Evolutionary conservation across 1,140 invertebrate species (phyloP), one percentile per base, ranked within the genome.

Genomic region (Ceratina australensis): DNA sequence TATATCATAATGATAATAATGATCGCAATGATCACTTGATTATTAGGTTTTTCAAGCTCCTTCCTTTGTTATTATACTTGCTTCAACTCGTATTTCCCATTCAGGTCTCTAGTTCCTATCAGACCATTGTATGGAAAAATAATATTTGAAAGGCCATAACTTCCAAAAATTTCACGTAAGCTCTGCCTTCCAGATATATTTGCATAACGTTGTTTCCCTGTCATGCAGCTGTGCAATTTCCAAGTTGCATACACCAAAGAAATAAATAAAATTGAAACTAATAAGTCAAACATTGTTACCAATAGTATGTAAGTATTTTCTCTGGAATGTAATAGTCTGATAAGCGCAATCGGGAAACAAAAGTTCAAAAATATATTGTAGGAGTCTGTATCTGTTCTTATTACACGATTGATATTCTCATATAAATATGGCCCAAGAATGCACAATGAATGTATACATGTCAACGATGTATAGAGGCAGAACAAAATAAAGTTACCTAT

Each of bases 401-500:
- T 69, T 28, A 83, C 66, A 56, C 85, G 79, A 66, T 69, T 78
- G n/a, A 89, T 78, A 66, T 86, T 84, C 2, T 88, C 81, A 33
- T 90, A 89, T 54, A 90, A 77, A 69, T 84, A 86, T 22, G 87
- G 83, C 0, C 83, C 88, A 10, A 89, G 33, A 5, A 60, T 67
- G 3, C 72, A 85, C 8, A 89, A 63, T 7, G 89, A 85, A 15
- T 90, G 89, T 13, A 89, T 42, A 33, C 87, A 89, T 0, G 87
- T 85, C 4, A 89, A 54, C 1, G 88, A 87, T 10, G 89, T 84
- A 47, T 90, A 86, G 12, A 89, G 79, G 67, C 89, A 90, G 24
- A 89, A 84, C 8, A 90, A 5, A 54, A 90, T 89, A 47, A 90
- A 89, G 60, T 88, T 89, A 33, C 89, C 88, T 82, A 90, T 88